phyloP scores from a whole-genome alignment of 2,888 invertebrate genomes.

The Ochropleura leucogaster region DNA sequence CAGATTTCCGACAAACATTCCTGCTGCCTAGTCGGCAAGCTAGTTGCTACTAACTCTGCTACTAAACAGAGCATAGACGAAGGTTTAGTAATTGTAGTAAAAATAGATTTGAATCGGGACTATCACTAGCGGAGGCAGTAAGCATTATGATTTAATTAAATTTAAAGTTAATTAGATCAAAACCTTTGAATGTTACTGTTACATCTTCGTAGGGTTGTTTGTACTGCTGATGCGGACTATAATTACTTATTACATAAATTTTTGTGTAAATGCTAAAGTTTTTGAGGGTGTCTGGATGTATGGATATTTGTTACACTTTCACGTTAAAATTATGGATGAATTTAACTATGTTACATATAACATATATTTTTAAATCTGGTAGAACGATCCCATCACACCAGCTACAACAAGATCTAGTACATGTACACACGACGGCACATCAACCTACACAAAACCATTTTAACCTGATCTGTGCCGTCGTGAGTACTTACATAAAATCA shows the following conservation, averaged over 20 bases:
- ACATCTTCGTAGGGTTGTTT: background rate
- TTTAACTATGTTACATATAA: no score
- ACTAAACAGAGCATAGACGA: slow-evolving; percentile 50
- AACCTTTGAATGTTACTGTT: background rate
- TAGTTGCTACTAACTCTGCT: slow-evolving; percentile 22
- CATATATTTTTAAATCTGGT: no score
- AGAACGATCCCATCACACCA: no score
- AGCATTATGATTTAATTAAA: background rate
- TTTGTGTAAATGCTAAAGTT: no score
- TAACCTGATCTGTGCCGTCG: no score
- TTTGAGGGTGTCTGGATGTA: no score
- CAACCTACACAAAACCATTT: no score
- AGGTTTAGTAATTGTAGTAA: slow-evolving; percentile 29
- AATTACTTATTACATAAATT: no score
- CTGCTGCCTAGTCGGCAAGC: slow-evolving; percentile 20
- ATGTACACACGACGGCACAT: no score
- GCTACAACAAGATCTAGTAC: no score
- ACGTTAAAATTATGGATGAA: no score
- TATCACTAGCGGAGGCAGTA: slow-evolving; percentile 11
- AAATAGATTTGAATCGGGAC: slow-evolving; percentile 8
- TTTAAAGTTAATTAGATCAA: background rate
- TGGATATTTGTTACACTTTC: no score
- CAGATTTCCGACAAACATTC: slow-evolving; percentile 44
- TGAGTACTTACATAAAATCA: background rate
- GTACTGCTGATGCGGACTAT: background rate